phyloP scores from a whole-genome alignment of 2,797 vertebrate genomes.

The Rhinella marina region DNA sequence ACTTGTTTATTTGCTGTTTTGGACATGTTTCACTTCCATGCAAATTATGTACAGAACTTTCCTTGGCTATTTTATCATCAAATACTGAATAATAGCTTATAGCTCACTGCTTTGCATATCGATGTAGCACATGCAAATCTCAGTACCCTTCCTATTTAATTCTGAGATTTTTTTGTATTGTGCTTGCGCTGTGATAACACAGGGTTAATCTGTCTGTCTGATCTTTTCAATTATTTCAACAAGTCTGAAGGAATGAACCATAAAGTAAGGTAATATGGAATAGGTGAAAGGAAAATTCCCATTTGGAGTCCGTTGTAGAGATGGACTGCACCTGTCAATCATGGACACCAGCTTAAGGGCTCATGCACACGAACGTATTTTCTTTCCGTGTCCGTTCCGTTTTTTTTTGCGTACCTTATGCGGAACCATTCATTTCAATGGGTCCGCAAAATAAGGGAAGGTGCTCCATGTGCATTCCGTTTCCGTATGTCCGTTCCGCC shows the following conservation, averaged over 20 bases:
- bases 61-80: conserved; percentile 58
- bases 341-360: no score
- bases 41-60: conserved; percentile 64
- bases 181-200: background rate
- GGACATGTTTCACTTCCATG: conserved; percentile 65
- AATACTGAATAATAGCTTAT: conserved; percentile 60
- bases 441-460: no score
- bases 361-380: no score
- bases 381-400: no score
- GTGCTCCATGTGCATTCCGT: no score
- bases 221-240: background rate
- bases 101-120: conserved; percentile 64
- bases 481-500: no score
- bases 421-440: no score
- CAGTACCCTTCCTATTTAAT: background rate
- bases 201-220: background rate
- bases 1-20: conserved; percentile 58
- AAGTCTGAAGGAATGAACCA: background rate
- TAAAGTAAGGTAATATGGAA: background rate
- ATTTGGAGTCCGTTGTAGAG: no score
- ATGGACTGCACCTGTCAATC: background rate
- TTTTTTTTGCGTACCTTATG: no score
- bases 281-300: background rate
- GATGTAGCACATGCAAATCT: conserved; percentile 60
- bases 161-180: conserved; percentile 1